phyloP scores from a whole-genome alignment of 2,113 vertebrate genomes.

The western clawed frog (Xenopus tropicalis) region DNA sequence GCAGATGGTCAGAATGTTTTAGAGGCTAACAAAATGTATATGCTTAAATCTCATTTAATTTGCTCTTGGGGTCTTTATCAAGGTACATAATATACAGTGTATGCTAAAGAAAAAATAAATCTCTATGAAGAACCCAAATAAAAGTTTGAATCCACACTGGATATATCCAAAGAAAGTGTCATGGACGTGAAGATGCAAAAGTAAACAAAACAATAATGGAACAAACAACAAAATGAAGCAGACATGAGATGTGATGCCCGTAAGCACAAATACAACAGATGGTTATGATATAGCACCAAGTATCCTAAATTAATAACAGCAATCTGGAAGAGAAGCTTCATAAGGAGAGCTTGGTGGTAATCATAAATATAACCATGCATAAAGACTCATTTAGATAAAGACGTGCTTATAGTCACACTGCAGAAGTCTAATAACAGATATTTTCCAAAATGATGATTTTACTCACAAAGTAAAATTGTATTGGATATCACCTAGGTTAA shows the following conservation, averaged over 20 bases:
- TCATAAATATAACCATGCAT: constrained; percentile 12
- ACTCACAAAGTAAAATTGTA: no score
- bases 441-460: no score
- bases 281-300: constrained; percentile 33
- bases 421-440: neutral
- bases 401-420: no score
- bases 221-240: constrained; percentile 24
- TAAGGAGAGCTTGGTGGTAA: constrained; percentile 4
- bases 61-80: no score
- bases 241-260: constrained; percentile 26
- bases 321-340: constrained; percentile 21
- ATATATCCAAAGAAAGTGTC: constrained; percentile 25
- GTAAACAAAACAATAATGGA: constrained; percentile 37
- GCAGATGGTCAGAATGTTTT: no score
- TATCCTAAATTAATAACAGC: constrained; percentile 40
- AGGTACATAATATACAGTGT: no score
- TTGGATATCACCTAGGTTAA: no score
- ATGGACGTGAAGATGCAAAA: constrained; percentile 20
- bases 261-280: constrained; percentile 34
- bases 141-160: neutral
- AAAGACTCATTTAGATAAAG: neutral
- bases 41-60: no score
- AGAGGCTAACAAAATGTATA: no score
- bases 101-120: no score
- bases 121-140: no score